Percentiles rank a stretch among this genome's conserved stretches.
Conservation (phyloP, 2,797 vertebrate genomes). For the Aselliscus stoliczkanus region DNA sequence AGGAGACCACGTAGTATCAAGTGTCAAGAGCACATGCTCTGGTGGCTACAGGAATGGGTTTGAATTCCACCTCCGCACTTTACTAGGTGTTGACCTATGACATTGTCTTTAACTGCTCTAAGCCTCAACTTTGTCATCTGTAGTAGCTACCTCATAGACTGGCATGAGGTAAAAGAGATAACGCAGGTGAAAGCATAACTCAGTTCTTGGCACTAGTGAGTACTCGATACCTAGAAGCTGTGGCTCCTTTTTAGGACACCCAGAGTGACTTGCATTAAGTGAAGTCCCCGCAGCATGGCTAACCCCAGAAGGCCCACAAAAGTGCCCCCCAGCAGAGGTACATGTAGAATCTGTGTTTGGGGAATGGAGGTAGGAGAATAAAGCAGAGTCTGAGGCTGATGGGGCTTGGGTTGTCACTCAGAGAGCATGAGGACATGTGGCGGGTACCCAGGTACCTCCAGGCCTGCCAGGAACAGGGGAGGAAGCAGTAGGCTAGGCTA, state of each 20-base stretch:
- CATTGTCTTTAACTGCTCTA: neutral
- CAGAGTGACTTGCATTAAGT: neutral
- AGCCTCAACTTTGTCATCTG: neutral
- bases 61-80: neutral
- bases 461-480: neutral
- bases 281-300: neutral
- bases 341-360: neutral
- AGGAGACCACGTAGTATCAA: neutral
- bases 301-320: neutral
- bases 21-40: fast-evolving
- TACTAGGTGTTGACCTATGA: neutral
- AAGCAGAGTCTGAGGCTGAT: neutral
- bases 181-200: neutral
- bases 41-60: neutral
- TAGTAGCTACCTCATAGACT: neutral
- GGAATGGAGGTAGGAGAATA: neutral
- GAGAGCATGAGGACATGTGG: neutral
- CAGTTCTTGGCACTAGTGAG: neutral
- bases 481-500: fast-evolving
- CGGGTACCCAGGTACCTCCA: neutral
- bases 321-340: neutral
- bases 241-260: neutral
- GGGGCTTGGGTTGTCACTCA: neutral
- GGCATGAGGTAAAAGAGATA: neutral
- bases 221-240: neutral